Conservation (phyloP, 2,888 invertebrate species). For the Biston betularia region DNA sequence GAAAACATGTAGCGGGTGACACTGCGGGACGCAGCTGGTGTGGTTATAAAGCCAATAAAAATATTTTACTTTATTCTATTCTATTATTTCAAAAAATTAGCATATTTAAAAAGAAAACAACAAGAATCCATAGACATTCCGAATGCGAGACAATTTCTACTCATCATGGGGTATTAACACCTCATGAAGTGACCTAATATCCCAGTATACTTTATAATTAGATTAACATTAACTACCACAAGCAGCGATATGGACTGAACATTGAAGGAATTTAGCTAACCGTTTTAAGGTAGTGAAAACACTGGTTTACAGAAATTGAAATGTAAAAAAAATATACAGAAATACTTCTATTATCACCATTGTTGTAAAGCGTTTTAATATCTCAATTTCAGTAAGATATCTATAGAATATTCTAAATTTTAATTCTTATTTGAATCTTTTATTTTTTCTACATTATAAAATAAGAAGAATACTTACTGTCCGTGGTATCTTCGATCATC, state of each 20-base stretch:
- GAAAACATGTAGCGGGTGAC: too few relatives aligned
- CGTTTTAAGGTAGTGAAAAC: too few relatives aligned
- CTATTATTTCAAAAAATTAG: neutral
- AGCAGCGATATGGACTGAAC: neutral
- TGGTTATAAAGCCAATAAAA: too few relatives aligned
- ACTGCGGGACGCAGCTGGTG: too few relatives aligned
- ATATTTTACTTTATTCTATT: too few relatives aligned
- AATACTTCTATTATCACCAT: neutral
- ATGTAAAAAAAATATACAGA: neutral
- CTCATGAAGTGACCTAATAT: slow-evolving; percentile 19
- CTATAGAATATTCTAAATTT: neutral
- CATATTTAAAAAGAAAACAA: neutral
- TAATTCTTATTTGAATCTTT: slow-evolving; percentile 22
- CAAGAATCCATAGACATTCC: neutral
- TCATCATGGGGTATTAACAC: neutral
- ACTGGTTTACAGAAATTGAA: too few relatives aligned
- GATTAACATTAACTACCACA: slow-evolving; percentile 22
- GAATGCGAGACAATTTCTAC: too few relatives aligned
- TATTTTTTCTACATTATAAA: neutral
- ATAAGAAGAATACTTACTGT: slow-evolving; percentile 35
- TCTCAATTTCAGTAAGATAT: neutral
- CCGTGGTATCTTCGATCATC: slow-evolving; percentile 31
- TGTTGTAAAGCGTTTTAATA: neutral
- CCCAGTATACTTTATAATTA: slow-evolving; percentile 19
- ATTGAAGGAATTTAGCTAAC: neutral